A percentile compares a stretch with the other conserved stretches of the same genome.
Evolutionary conservation across 37 sponge, comb jelly and placozoan species (phyloP).

Genomic region (Lycopodina hypogea): DNA sequence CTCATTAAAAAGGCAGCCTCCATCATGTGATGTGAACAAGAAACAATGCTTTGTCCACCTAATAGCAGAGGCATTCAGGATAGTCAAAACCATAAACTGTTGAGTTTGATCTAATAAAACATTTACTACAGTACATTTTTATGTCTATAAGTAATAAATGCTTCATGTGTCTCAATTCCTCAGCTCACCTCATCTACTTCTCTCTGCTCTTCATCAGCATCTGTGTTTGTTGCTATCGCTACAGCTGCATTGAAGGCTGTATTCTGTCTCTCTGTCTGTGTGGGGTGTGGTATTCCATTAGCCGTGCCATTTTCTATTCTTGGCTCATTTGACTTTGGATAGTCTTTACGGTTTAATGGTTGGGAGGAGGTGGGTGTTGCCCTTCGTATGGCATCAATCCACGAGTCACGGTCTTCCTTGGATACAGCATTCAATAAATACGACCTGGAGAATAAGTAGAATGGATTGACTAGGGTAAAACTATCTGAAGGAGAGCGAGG

Average conservation of each 20-base stretch:
- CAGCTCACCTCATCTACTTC: conserved; percentile 5
- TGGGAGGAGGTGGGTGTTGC: conserved; percentile 22
- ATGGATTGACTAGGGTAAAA: background rate
- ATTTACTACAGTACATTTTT: too few species aligned
- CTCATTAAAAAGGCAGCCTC: too few species aligned
- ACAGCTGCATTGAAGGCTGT: conserved; percentile 34
- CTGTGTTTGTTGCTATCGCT: background rate
- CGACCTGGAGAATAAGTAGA: conserved; percentile 3
- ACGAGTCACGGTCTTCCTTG: conserved; percentile 51
- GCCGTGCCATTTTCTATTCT: background rate
- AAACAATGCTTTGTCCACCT: too few species aligned
- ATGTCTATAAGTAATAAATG: too few species aligned
- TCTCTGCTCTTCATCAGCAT: background rate
- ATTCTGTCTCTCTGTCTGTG: conserved; percentile 13
- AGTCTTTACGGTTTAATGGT: background rate
- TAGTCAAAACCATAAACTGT: too few species aligned
- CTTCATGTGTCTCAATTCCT: too few species aligned
- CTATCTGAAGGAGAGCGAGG: too few species aligned
- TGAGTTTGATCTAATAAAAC: too few species aligned
- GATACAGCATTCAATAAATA: conserved; percentile 62
- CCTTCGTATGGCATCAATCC: conserved; percentile 50
- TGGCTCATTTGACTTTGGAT: background rate
- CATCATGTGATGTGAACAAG: too few species aligned
- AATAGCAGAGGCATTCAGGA: too few species aligned
- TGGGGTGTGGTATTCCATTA: background rate